Percentiles rank a stretch among this genome's conserved stretches.
phyloP scores from a whole-genome alignment of 2,888 invertebrate genomes.

The Thereva unica region DNA sequence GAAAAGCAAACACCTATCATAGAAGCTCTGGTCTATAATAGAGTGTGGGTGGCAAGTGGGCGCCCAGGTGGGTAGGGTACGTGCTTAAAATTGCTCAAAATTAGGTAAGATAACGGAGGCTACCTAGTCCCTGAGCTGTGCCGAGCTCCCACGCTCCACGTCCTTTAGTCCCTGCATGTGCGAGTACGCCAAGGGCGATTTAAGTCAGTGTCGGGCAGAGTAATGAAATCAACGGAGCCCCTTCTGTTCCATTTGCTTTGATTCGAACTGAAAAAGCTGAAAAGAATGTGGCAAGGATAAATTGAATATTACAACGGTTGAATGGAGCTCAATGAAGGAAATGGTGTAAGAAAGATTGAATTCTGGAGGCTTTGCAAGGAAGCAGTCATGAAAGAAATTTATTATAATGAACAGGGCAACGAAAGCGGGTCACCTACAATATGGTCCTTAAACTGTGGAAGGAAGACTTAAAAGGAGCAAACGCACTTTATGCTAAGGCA shows the following conservation, averaged over 20 bases:
- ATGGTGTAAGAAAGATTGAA: slow-evolving; percentile 48
- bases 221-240: slow-evolving; percentile 42
- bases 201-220: slow-evolving; percentile 15
- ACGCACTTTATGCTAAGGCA: slow-evolving; percentile 4
- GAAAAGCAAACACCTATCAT: too few species aligned
- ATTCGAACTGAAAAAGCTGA: slow-evolving; percentile 38
- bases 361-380: slow-evolving; percentile 41
- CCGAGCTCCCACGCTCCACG: not conserved
- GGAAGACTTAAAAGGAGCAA: slow-evolving; percentile 1
- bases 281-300: slow-evolving; percentile 43
- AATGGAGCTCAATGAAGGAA: slow-evolving; percentile 47
- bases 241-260: slow-evolving; percentile 42
- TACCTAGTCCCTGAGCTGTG: not conserved
- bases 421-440: slow-evolving; percentile 34
- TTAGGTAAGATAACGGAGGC: slow-evolving; percentile 13
- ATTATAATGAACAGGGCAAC: slow-evolving; percentile 40
- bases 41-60: slow-evolving; percentile 1
- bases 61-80: slow-evolving; percentile 11
- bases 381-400: slow-evolving; percentile 43
- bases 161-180: not conserved
- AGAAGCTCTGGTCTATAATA: not conserved
- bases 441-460: slow-evolving; percentile 10
- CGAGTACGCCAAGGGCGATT: slow-evolving; percentile 6
- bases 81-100: slow-evolving; percentile 33
- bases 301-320: slow-evolving; percentile 47